A percentile compares a stretch with the other conserved stretches of the same genome.
Conservation (phyloP, 2,888 invertebrate genomes). For the Caenorhabditis plicata region DNA sequence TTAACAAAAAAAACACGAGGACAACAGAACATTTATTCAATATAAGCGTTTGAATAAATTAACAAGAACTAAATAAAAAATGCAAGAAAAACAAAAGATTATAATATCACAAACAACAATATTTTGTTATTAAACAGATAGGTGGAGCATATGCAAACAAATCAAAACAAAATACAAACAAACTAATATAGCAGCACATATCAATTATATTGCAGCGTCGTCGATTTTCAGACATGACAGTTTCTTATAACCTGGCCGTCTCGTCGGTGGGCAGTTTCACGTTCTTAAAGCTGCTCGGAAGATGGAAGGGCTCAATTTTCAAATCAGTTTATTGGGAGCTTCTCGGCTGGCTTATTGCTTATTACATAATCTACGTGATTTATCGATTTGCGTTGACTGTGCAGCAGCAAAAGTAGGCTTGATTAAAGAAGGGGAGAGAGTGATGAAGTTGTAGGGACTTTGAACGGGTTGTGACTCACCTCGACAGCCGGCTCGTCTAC, state of each 20-base stretch:
- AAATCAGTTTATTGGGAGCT: conserved; percentile 14
- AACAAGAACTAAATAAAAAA: too few species aligned
- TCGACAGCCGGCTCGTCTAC: conserved; percentile 32
- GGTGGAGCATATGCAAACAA: too few species aligned
- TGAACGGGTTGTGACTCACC: conserved; percentile 11
- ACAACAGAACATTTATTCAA: too few species aligned
- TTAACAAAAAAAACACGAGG: too few species aligned
- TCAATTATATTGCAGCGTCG: too few species aligned
- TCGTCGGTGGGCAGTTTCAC: conserved; percentile 11
- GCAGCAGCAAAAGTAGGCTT: conserved; percentile 2
- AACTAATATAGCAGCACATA: too few species aligned
- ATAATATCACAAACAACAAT: too few species aligned
- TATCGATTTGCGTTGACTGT: conserved; percentile 9
- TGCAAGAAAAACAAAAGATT: too few species aligned
- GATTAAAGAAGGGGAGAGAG: background rate
- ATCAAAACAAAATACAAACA: too few species aligned
- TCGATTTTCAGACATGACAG: conserved; percentile 12
- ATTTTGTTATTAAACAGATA: too few species aligned
- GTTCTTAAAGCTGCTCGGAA: conserved; percentile 14
- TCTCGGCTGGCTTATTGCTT: conserved; percentile 9
- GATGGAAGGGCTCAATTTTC: conserved; percentile 19
- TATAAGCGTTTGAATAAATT: too few species aligned
- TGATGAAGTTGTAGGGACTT: conserved; percentile 5
- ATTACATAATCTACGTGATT: conserved; percentile 7
- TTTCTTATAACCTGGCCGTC: conserved; percentile 17